phyloP scores from a whole-genome alignment of 2,888 invertebrate species.

The Calephelis perditalis region DNA sequence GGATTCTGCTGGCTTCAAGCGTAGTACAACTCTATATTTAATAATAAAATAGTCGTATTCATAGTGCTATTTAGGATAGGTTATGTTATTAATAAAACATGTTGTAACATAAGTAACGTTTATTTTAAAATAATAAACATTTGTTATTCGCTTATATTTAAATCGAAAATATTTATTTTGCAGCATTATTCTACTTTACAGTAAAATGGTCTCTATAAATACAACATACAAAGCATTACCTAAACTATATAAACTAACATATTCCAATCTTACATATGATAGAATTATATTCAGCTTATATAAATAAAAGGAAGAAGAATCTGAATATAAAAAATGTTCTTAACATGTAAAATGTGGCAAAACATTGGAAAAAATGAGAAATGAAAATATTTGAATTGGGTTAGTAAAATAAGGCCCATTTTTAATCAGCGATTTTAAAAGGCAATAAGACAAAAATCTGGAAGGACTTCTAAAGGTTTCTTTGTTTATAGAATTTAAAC shows the following conservation, averaged over 20 bases:
- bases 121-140: slow-evolving; percentile 72
- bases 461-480: too few relatives aligned
- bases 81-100: slow-evolving; percentile 19
- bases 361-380: too few relatives aligned
- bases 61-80: too few relatives aligned
- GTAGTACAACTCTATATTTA: too few relatives aligned
- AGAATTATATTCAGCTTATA: not conserved
- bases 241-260: slow-evolving; percentile 17
- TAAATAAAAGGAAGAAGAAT: too few relatives aligned
- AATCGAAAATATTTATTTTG: slow-evolving; percentile 46
- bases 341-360: too few relatives aligned
- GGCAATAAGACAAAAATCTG: not conserved
- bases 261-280: slow-evolving; percentile 1
- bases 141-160: slow-evolving; percentile 46
- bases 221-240: slow-evolving; percentile 20
- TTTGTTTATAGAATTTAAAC: too few relatives aligned
- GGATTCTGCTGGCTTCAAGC: too few relatives aligned
- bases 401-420: not conserved
- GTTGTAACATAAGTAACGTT: slow-evolving; percentile 47
- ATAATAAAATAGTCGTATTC: too few relatives aligned
- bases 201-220: slow-evolving; percentile 30
- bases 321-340: too few relatives aligned
- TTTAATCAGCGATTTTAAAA: not conserved
- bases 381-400: too few relatives aligned
- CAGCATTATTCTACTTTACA: slow-evolving; percentile 36